Evolutionary conservation across 2,888 invertebrate genomes (phyloP).

Genomic region (Lepidocyrtoides sp.): DNA sequence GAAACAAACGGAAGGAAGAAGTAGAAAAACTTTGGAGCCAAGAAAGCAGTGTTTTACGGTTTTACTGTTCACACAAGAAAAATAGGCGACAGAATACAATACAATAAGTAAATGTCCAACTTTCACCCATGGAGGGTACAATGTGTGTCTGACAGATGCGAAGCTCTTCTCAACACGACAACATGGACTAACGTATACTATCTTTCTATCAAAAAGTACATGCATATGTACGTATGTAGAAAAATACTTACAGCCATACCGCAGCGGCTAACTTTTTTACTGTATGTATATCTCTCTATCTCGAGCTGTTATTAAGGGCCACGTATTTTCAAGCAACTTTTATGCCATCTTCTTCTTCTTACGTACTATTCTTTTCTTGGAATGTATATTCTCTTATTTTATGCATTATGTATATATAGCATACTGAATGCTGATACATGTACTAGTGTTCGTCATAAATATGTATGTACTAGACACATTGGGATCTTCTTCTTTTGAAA

Average conservation of each 20-base stretch:
- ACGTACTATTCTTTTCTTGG: background rate
- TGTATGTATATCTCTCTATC: background rate
- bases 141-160: constrained; percentile 75
- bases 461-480: background rate
- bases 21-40: constrained; percentile 48
- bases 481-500: constrained; percentile 32
- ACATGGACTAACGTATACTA: constrained; percentile 20
- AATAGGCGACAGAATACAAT: constrained; percentile 62
- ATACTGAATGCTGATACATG: background rate
- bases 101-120: constrained; percentile 74
- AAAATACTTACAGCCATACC: too few relatives aligned
- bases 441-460: background rate
- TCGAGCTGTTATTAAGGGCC: constrained; percentile 31
- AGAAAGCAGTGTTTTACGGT: constrained; percentile 50
- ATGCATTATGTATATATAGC: constrained; percentile 1
- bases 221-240: background rate
- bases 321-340: constrained; percentile 15
- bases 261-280: constrained; percentile 6
- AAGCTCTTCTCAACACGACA: constrained; percentile 70
- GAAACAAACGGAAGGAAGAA: constrained; percentile 53
- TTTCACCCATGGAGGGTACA: constrained; percentile 68
- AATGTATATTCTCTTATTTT: background rate
- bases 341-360: constrained; percentile 10
- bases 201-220: background rate
- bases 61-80: constrained; percentile 37